Evolutionary conservation across 2,113 vertebrate species (phyloP), one percentile per base, ranked within the genome.

Genomic region (Bagarius yarrelli): DNA sequence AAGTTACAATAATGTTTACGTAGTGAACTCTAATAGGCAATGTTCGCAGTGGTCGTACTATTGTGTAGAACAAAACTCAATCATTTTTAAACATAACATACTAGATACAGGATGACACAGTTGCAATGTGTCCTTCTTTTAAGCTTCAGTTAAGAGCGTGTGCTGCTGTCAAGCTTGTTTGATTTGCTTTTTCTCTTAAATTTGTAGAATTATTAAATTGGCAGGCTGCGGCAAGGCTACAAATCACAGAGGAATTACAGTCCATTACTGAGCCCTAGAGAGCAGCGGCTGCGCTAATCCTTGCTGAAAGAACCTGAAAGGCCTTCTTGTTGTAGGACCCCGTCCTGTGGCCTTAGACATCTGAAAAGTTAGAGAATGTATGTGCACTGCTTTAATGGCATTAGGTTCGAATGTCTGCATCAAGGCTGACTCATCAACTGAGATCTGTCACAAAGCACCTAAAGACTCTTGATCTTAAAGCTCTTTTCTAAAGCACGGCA

Each of bases 191-290:
- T 80, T 64, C 64, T 25, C n/a, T 60, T 64, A 81, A 70, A 85
- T 69, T 34, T 63, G 18, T 25, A 59, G 70, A 70, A 69, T 70
- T 53, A 76, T 81, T 44, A 70, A 25, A 69, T 53, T 34, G 53
- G 36, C 61, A 72, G 69, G 30, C 27, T 72, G 70, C 52, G 21
- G 16, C 44, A 83, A 53, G 55, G 69, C 52, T 25, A 70, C 53
- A 76, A 76, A 77, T 77, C 64, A 71, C 27, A 25, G n/a, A 52
- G 67, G 73, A 59, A 85, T 85, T 80, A 80, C 59, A 25, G 64
- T 76, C 12, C 76, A 70, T 63, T 64, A 55, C 53, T 57, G 69
- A 74, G 59, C 32, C 18, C 27, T 23, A 53, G 60, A 40, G 76
- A 18, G 64, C 71, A 63, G 78, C 19, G 74, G 64, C 63, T 56